Conservation (phyloP, 1,140 invertebrate genomes). For the Aphelenchoides avenae region DNA sequence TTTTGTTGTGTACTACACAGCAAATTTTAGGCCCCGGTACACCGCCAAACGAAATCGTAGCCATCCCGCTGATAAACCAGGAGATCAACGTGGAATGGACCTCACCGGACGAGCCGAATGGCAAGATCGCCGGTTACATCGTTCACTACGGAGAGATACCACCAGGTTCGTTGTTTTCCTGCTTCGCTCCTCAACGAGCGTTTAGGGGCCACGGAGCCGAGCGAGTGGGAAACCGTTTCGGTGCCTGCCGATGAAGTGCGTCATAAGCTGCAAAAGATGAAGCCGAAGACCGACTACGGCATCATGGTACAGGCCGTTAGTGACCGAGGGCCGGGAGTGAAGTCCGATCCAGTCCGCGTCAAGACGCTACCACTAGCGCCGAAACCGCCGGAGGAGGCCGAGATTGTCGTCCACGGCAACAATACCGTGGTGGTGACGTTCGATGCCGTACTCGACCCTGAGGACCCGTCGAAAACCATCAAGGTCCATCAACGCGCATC, state of each 20-base stretch:
- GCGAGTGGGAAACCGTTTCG: constrained; percentile 38
- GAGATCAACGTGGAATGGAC: constrained; percentile 57
- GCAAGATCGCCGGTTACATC: constrained; percentile 44
- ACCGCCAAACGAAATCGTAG: constrained; percentile 53
- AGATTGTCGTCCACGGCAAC: constrained; percentile 48
- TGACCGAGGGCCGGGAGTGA: constrained; percentile 53
- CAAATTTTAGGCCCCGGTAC: constrained; percentile 45
- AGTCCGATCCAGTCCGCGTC: constrained; percentile 43
- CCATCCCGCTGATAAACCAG: constrained; percentile 47
- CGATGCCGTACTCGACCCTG: constrained; percentile 51
- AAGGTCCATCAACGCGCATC: constrained; percentile 10
- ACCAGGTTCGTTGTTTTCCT: constrained; percentile 19
- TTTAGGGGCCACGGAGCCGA: constrained; percentile 42
- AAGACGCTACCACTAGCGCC: constrained; percentile 49
- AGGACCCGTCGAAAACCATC: constrained; percentile 51
- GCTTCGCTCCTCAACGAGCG: too few species aligned
- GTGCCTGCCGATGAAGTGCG: constrained; percentile 46
- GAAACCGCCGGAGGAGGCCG: constrained; percentile 22
- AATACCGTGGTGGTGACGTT: constrained; percentile 53
- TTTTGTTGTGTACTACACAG: not conserved
- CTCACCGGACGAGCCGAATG: constrained; percentile 56
- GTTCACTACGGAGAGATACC: constrained; percentile 54
- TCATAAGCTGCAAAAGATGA: constrained; percentile 34
- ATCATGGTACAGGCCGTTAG: constrained; percentile 55
- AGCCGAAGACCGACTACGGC: constrained; percentile 51